Evolutionary conservation across 2,797 vertebrate species (phyloP), one percentile per base, ranked within the genome.

Genomic region (Artibeus lituratus): DNA sequence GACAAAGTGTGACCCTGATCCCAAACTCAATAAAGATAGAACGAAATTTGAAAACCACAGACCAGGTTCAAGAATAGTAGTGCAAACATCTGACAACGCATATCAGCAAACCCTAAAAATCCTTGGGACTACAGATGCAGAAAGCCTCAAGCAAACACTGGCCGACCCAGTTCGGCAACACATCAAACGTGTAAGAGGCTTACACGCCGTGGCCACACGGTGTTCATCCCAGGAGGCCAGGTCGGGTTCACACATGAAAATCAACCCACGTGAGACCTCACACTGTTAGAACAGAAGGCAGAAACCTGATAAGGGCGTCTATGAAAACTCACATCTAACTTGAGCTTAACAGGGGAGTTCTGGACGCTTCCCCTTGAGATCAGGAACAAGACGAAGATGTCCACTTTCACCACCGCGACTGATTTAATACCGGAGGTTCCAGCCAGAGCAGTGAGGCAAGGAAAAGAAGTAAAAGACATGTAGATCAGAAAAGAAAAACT

Each of bases 341-440:
- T 7, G 22, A 9, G 2, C 42, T 44, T 26, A 32, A 7, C 3
- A 2, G 26, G 3, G 22, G 77, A 26, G 51, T 44, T 1, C 26
- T 0, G 8, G 12, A 2, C 21, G 24, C 16, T 44, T 39, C 11
- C 42, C 11, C 44, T 55, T 44, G 0, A n/a, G 37, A 26, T 15
- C 26, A 9, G 15, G 21, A 39, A 8, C 11, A 29, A 16, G 49
- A 18, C 18, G 2, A 6, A 9, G 37, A 5, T 5, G 9, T 10
- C 29, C 22, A 0, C 29, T 16, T 8, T 32, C 55, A 42, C 19
- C n/a, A 0, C 29, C 73, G 12, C 2, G 19, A n/a, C 6, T 47
- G 69, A n/a, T 0, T 5, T 42, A 2, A 18, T 9, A 2, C 26
- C 18, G 10, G 44, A 65, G 26, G 44, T 18, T 29, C 47, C 35